phyloP scores from a whole-genome alignment of 2,888 invertebrate species.

The Nasonia oneida region DNA sequence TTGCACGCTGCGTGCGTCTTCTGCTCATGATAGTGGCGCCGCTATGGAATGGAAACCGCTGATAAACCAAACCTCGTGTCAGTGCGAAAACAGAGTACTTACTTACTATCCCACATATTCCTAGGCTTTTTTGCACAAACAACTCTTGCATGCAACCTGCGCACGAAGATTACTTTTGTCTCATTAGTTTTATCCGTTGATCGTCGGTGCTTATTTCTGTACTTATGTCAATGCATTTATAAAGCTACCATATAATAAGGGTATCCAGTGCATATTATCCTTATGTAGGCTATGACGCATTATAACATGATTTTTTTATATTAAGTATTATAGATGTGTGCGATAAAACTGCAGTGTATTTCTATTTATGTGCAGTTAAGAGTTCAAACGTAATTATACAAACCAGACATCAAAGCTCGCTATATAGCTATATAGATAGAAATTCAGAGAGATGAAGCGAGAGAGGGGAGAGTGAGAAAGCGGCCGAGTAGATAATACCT shows the following conservation, averaged over 20 bases:
- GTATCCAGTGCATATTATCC: not conserved
- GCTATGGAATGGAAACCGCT: conserved; percentile 57
- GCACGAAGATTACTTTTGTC: not conserved
- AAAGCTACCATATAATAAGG: not conserved
- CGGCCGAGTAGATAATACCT: not conserved
- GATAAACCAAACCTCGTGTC: conserved; percentile 32
- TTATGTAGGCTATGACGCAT: not conserved
- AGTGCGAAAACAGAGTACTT: not conserved
- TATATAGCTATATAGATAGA: not conserved
- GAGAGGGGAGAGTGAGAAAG: not conserved
- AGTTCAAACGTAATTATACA: not conserved
- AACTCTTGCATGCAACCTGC: not conserved
- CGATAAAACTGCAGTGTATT: not conserved
- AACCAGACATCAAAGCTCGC: too few relatives aligned
- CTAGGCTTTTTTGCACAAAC: not conserved
- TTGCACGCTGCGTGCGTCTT: too few relatives aligned
- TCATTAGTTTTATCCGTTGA: not conserved
- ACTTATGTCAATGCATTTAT: not conserved
- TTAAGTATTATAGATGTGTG: too few relatives aligned
- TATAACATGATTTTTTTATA: too few relatives aligned
- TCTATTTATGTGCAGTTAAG: not conserved
- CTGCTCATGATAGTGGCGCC: not conserved
- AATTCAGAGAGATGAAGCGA: not conserved
- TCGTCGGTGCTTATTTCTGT: not conserved
- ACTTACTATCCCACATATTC: not conserved